Conservation (phyloP, 2,888 invertebrate species). For the Geotrupes spiniger region DNA sequence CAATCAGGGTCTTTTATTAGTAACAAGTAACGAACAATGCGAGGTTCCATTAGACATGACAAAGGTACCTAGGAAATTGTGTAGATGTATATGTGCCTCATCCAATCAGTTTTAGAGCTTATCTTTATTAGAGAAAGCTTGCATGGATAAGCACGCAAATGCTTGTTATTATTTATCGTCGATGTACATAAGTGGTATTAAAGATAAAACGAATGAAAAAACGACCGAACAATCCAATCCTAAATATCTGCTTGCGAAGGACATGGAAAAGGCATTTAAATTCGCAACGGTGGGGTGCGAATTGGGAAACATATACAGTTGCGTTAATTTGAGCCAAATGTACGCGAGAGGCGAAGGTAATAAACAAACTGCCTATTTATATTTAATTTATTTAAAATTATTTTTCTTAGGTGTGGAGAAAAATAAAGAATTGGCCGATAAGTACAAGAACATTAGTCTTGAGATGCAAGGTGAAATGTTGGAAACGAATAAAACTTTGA, state of each 20-base stretch:
- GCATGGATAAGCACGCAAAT: conserved; percentile 57
- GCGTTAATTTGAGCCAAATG: conserved; percentile 88
- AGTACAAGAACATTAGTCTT: conserved; percentile 68
- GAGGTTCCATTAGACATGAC: conserved; percentile 58
- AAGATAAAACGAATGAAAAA: conserved; percentile 40
- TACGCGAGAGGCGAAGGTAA: conserved; percentile 78
- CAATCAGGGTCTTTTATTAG: conserved; percentile 69
- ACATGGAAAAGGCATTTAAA: conserved; percentile 75
- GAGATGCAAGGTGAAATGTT: conserved; percentile 68
- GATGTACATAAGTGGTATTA: conserved; percentile 73
- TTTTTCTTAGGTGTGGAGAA: conserved; percentile 57
- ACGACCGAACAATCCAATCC: background rate
- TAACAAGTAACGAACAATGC: conserved; percentile 56
- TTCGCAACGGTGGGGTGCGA: conserved; percentile 80
- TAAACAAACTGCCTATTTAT: conserved; percentile 3
- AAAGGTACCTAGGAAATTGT: conserved; percentile 35
- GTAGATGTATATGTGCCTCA: too few relatives aligned
- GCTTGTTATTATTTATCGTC: conserved; percentile 81
- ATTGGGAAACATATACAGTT: conserved; percentile 79
- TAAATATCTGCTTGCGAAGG: conserved; percentile 53
- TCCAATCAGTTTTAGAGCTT: conserved; percentile 53
- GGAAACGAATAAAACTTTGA: conserved; percentile 47
- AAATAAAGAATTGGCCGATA: conserved; percentile 66
- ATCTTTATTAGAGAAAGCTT: conserved; percentile 54
- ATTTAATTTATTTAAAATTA: conserved; percentile 2